Evolutionary conservation across 92 coral and sea anemone species (phyloP), one percentile per base, ranked within the genome.

Genomic region (Chrysogorgia sp.): DNA sequence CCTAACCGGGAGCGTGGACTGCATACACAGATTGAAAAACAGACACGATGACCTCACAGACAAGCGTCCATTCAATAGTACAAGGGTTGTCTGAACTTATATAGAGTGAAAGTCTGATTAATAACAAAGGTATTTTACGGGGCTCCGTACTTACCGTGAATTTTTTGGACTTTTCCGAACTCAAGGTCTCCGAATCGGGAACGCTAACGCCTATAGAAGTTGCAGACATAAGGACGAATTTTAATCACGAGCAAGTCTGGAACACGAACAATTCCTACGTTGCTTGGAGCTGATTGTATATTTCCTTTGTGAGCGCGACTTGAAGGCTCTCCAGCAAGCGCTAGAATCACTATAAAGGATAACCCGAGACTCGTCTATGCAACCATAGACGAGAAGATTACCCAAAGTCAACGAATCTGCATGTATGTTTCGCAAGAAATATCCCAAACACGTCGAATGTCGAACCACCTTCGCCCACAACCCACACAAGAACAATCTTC

Each of bases 161-260:
- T 52, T 96, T 96, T 79, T 96, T 96, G 41, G 99, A 96, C 85
- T 96, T 96, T 81, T 96, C 99, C 17, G 99, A 96, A 68, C 97
- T 96, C 61, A 94, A 79, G 9, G 99, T 96, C 84, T 96, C 99
- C 58, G 99, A 96, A 80, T 91, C 97, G 74, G 99, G 99, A 25
- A 96, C 99, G 71, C 92, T 84, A 53, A 96, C 97, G 40, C 97
- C 99, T 58, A 91, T 91, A 24, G 83, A 48, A 23, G 70, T 65
- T 45, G 53, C 77, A 62, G 87, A 84, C 87, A 84, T 84, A 48
- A 20, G 65, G 60, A 32, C 68, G 57, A 62, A 41, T 32, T 32
- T 40, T 69, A 19, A 82, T 32, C 49, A 75, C 26, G 22, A 49
- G 37, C 58, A 14, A 53, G 58, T 67, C 12, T 22, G 37, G 34